Conservation (phyloP, 2,888 invertebrate species). For the Orthosia gothica region DNA sequence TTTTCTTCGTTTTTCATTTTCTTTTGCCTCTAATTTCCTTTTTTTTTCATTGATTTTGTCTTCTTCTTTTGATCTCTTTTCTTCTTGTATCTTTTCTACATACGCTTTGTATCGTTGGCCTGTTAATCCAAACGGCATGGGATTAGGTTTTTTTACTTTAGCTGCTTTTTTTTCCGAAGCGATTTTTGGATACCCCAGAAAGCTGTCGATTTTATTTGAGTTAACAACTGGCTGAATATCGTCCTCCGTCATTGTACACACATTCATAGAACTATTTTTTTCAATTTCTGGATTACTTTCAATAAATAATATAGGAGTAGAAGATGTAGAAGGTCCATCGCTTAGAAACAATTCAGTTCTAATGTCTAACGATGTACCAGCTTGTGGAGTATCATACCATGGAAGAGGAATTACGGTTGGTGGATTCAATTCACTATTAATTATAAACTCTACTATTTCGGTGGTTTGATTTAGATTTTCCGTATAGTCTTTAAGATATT, state of each 20-base stretch:
- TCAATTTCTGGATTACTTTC: constrained; percentile 3
- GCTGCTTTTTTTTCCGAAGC: constrained; percentile 13
- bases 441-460: constrained; percentile 16
- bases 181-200: constrained; percentile 17
- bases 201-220: constrained; percentile 14
- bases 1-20: constrained; percentile 16
- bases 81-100: constrained; percentile 18
- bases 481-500: constrained; percentile 12
- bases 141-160: constrained; percentile 14
- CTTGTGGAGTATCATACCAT: constrained; percentile 15
- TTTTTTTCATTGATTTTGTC: constrained; percentile 8
- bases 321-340: constrained; percentile 6
- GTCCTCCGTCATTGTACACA: background rate
- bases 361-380: constrained; percentile 7
- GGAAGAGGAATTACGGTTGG: constrained; percentile 23
- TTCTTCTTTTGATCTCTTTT: constrained; percentile 18
- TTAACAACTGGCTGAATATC: constrained; percentile 3
- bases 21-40: constrained; percentile 7
- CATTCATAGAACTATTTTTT: constrained; percentile 1
- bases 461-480: constrained; percentile 15
- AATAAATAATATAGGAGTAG: constrained; percentile 1
- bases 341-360: background rate
- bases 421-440: constrained; percentile 18
- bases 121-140: constrained; percentile 23
- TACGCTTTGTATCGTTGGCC: constrained; percentile 16